Evolutionary conservation across 2,888 invertebrate species (phyloP).

Genomic region (Meghimatium bilineatum): DNA sequence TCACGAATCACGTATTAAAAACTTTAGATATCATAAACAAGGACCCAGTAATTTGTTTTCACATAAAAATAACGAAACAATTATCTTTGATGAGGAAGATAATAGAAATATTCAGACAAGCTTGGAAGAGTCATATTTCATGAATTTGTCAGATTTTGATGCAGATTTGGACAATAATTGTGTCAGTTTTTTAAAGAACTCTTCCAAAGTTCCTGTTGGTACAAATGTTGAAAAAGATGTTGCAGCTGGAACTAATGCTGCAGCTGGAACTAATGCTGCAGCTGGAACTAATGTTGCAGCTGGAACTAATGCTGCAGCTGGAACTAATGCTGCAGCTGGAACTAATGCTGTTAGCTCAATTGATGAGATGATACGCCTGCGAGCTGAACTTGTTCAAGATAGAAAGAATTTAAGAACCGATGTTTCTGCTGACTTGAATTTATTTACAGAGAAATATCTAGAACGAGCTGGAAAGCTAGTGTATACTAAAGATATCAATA

Average conservation of each 20-base stretch:
- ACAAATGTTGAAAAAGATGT: neutral
- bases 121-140: conserved; percentile 26
- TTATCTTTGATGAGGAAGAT: neutral
- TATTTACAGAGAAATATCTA: conserved; percentile 26
- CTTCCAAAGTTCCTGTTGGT: neutral
- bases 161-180: neutral
- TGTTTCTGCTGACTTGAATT: neutral
- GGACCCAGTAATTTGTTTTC: conserved; percentile 28
- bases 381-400: conserved; percentile 18
- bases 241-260: neutral
- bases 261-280: neutral
- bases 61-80: neutral
- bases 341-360: neutral
- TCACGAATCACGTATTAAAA: neutral
- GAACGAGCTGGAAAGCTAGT: conserved; percentile 37
- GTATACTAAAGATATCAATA: conserved; percentile 31
- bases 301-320: neutral
- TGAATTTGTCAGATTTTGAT: conserved; percentile 26
- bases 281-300: neutral
- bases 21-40: conserved; percentile 20
- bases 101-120: neutral
- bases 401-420: conserved; percentile 19
- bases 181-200: neutral
- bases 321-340: neutral
- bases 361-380: conserved; percentile 22